phyloP scores from a whole-genome alignment of 2,113 vertebrate genomes.

The Ornithorhynchus anatinus region DNA sequence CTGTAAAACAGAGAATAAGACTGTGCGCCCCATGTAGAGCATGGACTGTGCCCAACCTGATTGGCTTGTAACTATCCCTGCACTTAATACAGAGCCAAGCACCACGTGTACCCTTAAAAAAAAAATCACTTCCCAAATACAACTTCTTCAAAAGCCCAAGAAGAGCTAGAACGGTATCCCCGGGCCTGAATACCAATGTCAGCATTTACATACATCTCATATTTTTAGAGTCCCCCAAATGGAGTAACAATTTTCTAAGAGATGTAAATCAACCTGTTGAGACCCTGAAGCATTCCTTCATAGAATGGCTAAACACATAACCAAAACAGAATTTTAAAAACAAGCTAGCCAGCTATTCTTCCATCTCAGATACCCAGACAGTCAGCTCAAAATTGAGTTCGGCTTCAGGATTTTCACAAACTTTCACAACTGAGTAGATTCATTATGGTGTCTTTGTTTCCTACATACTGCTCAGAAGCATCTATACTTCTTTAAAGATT shows the following conservation, averaged over 20 bases:
- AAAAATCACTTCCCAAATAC: background rate
- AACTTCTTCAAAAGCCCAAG: background rate
- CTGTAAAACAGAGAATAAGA: too few species aligned
- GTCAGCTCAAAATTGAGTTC: slow-evolving; percentile 6
- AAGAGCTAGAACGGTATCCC: too few species aligned
- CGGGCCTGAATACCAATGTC: too few species aligned
- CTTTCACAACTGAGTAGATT: background rate
- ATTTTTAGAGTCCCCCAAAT: background rate
- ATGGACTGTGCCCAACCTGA: too few species aligned
- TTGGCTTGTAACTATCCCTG: too few species aligned
- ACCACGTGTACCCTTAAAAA: background rate
- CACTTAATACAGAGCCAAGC: background rate
- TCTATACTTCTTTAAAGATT: background rate
- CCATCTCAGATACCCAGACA: background rate
- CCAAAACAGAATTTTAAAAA: background rate
- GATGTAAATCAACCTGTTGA: background rate
- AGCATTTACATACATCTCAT: background rate
- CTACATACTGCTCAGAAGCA: background rate
- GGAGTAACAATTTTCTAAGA: too few species aligned
- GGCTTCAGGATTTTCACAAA: background rate
- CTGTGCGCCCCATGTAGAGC: too few species aligned
- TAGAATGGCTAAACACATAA: background rate
- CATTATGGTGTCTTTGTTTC: background rate
- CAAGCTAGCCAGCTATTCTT: background rate
- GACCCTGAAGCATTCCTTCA: background rate